Evolutionary conservation across 2,888 invertebrate species (phyloP).

Genomic region (Tiliacea aurago): DNA sequence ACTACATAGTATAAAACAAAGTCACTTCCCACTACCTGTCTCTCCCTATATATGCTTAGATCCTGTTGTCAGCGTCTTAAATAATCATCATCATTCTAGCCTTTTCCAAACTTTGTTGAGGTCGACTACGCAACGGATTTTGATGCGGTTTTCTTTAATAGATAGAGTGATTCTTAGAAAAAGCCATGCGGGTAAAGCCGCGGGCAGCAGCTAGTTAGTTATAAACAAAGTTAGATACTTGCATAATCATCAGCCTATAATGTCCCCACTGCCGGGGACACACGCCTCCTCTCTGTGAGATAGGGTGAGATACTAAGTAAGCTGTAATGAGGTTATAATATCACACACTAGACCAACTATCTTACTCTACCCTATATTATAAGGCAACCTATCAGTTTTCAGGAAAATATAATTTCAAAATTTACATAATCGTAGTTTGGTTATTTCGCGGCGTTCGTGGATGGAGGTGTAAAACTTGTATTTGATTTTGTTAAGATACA

Average conservation of each 20-base stretch:
- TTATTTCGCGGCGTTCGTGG: conserved; percentile 26
- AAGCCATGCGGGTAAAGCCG: too few species aligned
- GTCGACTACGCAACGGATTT: too few species aligned
- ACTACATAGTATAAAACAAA: too few species aligned
- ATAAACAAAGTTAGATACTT: not conserved
- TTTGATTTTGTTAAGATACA: conserved; percentile 51
- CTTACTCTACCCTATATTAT: not conserved
- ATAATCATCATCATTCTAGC: too few species aligned
- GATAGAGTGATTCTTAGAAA: too few species aligned
- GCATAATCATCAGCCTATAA: not conserved
- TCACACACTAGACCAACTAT: not conserved
- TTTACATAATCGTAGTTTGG: conserved; percentile 58
- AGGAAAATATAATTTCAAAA: conserved; percentile 44
- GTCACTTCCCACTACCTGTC: too few species aligned
- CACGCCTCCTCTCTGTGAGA: not conserved
- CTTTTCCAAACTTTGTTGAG: too few species aligned
- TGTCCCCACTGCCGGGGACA: not conserved
- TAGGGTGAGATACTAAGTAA: not conserved
- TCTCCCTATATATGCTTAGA: too few species aligned
- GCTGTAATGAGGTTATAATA: conserved; percentile 20
- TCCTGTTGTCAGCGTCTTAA: too few species aligned
- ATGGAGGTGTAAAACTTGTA: conserved; percentile 43
- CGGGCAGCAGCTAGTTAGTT: too few species aligned
- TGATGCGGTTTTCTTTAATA: too few species aligned
- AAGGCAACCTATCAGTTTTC: conserved; percentile 29